Percentiles rank a stretch among this genome's conserved stretches.
Evolutionary conservation across 64 coral and sea anemone genomes (phyloP).

Genomic region (Montipora efflorescens): DNA sequence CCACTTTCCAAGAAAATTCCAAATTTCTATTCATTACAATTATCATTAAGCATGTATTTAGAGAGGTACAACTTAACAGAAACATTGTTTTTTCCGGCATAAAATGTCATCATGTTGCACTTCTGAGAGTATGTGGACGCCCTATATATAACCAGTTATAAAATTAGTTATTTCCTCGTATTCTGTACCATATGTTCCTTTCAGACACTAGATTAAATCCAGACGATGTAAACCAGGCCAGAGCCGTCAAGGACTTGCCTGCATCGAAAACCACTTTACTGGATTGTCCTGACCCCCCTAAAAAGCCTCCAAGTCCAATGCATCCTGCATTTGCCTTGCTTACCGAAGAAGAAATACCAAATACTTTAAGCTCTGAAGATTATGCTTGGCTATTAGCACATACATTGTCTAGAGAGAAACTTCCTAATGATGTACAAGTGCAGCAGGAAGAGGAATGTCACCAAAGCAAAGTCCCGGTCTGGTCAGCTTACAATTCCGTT

Average conservation of each 20-base stretch:
- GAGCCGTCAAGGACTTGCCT: slow-evolving; percentile 61
- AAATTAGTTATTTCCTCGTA: background rate
- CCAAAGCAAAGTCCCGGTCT: background rate
- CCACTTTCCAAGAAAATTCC: background rate
- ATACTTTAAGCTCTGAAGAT: slow-evolving; percentile 54
- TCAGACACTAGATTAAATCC: slow-evolving; percentile 56
- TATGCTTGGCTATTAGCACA: slow-evolving; percentile 57
- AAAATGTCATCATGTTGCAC: background rate
- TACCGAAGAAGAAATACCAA: slow-evolving; percentile 58
- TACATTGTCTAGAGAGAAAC: slow-evolving; percentile 21
- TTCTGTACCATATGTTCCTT: background rate
- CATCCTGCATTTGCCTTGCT: slow-evolving; percentile 41
- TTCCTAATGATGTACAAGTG: slow-evolving; percentile 17
- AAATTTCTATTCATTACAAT: slow-evolving; percentile 5
- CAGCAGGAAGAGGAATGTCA: background rate
- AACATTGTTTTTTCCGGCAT: background rate
- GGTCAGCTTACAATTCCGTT: background rate
- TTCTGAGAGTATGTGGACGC: background rate
- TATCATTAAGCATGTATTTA: background rate
- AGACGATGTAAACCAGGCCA: slow-evolving; percentile 8
- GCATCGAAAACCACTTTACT: slow-evolving; percentile 55
- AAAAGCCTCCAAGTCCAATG: slow-evolving; percentile 49
- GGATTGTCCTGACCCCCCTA: slow-evolving; percentile 47
- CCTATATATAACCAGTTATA: background rate
- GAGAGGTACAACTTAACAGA: background rate